Evolutionary conservation across 2,888 invertebrate species (phyloP), one percentile per base, ranked within the genome.

Genomic region (Polietes domitor): DNA sequence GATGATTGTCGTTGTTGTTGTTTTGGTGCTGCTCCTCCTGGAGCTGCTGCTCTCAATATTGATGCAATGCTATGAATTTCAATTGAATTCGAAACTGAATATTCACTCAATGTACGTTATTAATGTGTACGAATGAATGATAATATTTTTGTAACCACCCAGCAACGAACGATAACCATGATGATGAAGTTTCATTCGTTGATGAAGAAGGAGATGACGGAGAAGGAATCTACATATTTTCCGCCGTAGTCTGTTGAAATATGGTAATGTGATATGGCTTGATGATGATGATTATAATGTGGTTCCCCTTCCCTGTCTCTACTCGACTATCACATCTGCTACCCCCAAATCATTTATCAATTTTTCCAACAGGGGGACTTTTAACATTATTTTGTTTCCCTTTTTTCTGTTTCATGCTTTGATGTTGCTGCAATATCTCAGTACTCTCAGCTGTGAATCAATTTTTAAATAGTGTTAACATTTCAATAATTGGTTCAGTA

Each of bases 41-140:
- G 4, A 21, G 19, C 24, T 21, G 37, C 10, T 58, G 26, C 58
- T 58, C 58, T 5, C 50, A 26, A 58, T 58, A 58, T 58, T 58
- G 28, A 83, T 70, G 32, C 70, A 61, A 71, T 61, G 24, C 47
- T 77, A 55, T 71, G 37, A 70, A 83, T 74, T 77, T 55, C 47
- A 80, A 80, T 77, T 80, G 68, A 74, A 68, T 70, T 63, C 61
- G n/a, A 28, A 61, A 28, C 61, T 61, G 61, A 61, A 61, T 61
- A 61, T 61, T 61, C 61, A 61, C 17, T 61, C 61, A 32, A 61
- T n/a, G 32, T 61, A 61, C 61, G 61, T 61, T 61, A 61, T 61
- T 61, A 61, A 61, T 61, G 61, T 61, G 9, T 55, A n/a, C n/a
- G n/a, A n/a, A 28, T 61, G 28, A 61, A 61, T 15, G 61, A 61